phyloP scores from a whole-genome alignment of 2,113 vertebrate species.

The Takifugu bimaculatus region DNA sequence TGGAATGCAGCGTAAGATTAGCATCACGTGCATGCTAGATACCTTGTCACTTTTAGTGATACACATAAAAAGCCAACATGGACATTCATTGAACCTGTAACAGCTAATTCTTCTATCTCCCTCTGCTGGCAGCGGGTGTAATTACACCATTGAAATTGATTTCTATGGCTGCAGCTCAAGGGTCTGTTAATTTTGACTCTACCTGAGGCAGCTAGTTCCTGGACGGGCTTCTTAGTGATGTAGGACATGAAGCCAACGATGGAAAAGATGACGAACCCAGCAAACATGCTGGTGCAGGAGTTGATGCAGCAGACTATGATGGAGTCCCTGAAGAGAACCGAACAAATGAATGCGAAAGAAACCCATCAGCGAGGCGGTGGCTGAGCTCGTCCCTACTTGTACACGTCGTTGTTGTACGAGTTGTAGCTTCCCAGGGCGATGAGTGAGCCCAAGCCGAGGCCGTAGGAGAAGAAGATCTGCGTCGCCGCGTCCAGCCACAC shows the following conservation, averaged over 20 bases:
- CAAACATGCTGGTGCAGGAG: conserved; percentile 88
- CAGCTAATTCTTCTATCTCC: background rate
- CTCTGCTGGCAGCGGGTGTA: background rate
- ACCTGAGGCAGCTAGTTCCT: conserved; percentile 88
- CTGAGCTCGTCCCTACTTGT: conserved; percentile 72
- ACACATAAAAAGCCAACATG: background rate
- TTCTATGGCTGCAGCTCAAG: background rate
- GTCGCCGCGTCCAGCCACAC: conserved; percentile 93
- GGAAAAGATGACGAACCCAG: conserved; percentile 89
- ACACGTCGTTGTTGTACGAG: conserved; percentile 84
- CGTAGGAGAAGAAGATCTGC: conserved; percentile 91
- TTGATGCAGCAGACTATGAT: conserved; percentile 88
- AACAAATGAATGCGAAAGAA: background rate
- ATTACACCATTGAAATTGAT: background rate
- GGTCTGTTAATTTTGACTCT: background rate
- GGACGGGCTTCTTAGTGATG: conserved; percentile 85
- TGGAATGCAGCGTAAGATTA: background rate
- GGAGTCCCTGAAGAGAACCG: conserved; percentile 76
- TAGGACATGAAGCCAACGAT: conserved; percentile 90
- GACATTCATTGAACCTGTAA: background rate
- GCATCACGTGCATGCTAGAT: too few relatives aligned
- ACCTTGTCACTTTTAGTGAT: background rate
- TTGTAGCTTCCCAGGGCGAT: conserved; percentile 91
- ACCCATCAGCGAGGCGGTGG: background rate
- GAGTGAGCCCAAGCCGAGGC: conserved; percentile 85